phyloP scores from a whole-genome alignment of 2,888 invertebrate genomes.

The Archaeoteleia sp. region DNA sequence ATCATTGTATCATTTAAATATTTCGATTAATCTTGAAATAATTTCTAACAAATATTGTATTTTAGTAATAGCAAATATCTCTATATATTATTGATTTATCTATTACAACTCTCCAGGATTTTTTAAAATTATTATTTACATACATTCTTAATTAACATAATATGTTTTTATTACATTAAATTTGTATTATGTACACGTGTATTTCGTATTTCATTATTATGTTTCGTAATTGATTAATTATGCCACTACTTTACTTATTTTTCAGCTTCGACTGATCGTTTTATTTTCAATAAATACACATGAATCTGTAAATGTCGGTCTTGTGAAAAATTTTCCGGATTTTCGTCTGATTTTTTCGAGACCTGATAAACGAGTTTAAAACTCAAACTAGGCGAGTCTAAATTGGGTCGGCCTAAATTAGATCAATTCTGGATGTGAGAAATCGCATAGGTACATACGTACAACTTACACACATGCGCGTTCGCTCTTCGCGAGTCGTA shows the following conservation, averaged over 20 bases:
- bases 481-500: background rate
- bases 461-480: background rate
- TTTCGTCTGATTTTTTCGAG: constrained; percentile 6
- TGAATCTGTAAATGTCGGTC: constrained; percentile 4
- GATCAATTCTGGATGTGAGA: constrained; percentile 15
- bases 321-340: constrained; percentile 9
- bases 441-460: constrained; percentile 10
- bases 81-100: no score
- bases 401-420: constrained; percentile 17
- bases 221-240: no score
- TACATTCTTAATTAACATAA: no score
- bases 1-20: no score
- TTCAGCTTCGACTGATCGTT: constrained; percentile 6
- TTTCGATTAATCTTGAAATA: no score
- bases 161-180: background rate
- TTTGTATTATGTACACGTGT: no score
- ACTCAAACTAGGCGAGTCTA: constrained; percentile 11
- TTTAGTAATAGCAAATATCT: no score
- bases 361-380: constrained; percentile 12
- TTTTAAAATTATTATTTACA: no score
- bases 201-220: no score
- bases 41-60: no score
- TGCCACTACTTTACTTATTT: background rate
- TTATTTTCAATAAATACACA: constrained; percentile 9
- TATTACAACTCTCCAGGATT: no score